Conservation (phyloP, 2,797 vertebrate species). For the Mormyrops attenuatus region DNA sequence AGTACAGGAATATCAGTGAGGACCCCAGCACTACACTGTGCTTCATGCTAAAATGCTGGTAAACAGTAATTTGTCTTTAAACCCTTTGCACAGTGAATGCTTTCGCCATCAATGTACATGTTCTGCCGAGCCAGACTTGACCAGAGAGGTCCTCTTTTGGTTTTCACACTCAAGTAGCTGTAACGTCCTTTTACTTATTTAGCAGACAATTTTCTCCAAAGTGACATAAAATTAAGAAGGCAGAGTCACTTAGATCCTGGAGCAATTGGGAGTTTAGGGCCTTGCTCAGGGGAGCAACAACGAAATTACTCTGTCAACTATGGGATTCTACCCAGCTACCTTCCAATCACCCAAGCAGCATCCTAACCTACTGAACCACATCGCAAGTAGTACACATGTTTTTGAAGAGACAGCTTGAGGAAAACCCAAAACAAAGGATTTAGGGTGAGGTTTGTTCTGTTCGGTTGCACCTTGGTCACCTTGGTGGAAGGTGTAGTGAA, state of each 20-base stretch:
- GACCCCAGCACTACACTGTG: background rate
- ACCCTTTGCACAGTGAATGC: background rate
- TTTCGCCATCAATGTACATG: too few relatives aligned
- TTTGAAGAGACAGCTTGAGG: background rate
- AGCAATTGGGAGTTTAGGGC: background rate
- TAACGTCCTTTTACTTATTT: background rate
- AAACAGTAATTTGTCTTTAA: background rate
- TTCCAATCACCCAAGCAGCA: background rate
- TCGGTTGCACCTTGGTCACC: slow-evolving; percentile 37
- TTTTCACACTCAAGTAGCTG: background rate
- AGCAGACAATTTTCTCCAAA: background rate
- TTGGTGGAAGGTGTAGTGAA: background rate
- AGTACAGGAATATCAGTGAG: slow-evolving; percentile 14
- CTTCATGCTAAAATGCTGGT: background rate
- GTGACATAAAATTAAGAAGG: background rate
- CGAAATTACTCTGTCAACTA: background rate
- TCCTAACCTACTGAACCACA: background rate
- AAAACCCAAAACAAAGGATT: slow-evolving; percentile 15
- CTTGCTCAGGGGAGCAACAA: background rate
- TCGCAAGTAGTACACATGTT: background rate
- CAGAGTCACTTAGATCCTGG: background rate
- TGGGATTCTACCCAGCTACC: background rate
- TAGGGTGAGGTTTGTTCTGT: slow-evolving; percentile 47
- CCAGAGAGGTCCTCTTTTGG: background rate
- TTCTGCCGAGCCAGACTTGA: background rate